Conservation (phyloP, 2,888 invertebrate species). For the Ischnura elegans region DNA sequence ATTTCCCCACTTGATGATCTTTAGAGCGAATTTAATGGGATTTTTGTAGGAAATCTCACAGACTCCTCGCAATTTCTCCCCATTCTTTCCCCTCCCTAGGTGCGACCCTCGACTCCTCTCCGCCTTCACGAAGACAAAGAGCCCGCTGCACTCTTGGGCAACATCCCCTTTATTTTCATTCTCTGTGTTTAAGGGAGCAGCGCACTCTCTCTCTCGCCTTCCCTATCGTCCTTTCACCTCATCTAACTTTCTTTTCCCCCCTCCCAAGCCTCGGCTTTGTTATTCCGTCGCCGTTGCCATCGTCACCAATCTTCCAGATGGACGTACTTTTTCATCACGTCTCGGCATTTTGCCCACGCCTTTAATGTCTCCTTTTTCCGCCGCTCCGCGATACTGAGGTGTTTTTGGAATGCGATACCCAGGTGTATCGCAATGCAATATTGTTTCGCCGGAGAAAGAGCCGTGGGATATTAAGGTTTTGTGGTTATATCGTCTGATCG, state of each 20-base stretch:
- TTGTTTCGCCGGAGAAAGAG: too few relatives aligned
- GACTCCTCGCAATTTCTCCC: neutral
- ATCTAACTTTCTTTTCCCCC: neutral
- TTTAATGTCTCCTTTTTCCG: neutral
- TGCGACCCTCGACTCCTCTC: neutral
- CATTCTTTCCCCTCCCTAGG: neutral
- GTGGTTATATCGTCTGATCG: too few relatives aligned
- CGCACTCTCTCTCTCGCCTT: neutral
- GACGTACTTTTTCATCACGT: constrained; percentile 14
- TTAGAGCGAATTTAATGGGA: neutral
- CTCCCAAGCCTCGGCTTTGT: neutral
- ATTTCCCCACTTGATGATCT: neutral
- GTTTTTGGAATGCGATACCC: neutral
- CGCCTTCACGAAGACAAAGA: neutral
- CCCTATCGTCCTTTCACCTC: neutral
- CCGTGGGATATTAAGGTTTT: too few relatives aligned
- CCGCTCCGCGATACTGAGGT: neutral
- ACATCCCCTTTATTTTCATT: constrained; percentile 33
- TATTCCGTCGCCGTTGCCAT: neutral
- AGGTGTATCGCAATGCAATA: too few relatives aligned
- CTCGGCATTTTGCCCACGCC: neutral
- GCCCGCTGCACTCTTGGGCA: neutral
- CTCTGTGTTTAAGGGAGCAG: neutral
- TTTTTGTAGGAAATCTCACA: neutral
- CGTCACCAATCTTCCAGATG: neutral